These are phyloP conservation scores for Boloria selene DNA, from an alignment of 2,888 invertebrate species.

Conservation along the genomic window DNA sequence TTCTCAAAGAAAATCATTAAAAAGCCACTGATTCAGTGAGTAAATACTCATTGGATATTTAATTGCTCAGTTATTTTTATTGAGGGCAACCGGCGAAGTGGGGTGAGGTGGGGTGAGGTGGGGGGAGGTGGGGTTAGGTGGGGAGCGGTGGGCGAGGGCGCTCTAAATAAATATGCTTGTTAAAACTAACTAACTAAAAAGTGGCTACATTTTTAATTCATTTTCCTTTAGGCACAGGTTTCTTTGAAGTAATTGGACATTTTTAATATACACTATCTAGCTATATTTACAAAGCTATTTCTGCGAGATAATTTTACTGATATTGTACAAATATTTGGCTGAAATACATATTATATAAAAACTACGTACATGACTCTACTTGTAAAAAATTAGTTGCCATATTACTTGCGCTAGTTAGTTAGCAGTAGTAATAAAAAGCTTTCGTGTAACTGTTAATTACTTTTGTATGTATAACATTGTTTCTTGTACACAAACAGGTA, in stretches of 20 bases:
- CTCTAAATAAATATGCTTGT: slow-evolving; percentile 1
- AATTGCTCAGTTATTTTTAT: slow-evolving; percentile 16
- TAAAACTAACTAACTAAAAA: background rate
- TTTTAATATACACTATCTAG: no score
- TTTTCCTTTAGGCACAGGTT: background rate
- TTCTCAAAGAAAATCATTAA: slow-evolving; percentile 1
- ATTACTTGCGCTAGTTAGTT: no score
- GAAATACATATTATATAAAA: no score
- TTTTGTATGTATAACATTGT: no score
- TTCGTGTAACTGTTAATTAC: no score
- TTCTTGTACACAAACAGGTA: no score
- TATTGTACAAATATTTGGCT: no score
- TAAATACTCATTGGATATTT: background rate
- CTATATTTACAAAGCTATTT: no score
- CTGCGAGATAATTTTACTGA: no score
- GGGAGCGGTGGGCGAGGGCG: slow-evolving; percentile 7
- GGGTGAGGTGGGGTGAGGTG: background rate
- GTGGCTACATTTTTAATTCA: background rate
- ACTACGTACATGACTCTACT: no score
- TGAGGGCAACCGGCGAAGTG: slow-evolving; percentile 11
- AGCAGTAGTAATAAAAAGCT: no score
- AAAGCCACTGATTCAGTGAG: background rate
- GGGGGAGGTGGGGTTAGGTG: background rate
- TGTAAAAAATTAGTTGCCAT: no score
- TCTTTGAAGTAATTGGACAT: background rate